A percentile compares a stretch with the other conserved stretches of the same genome.
These are phyloP conservation scores for Gymnarchus niloticus DNA, from an alignment of 2,113 vertebrate species.

Conservation along the genomic window DNA sequence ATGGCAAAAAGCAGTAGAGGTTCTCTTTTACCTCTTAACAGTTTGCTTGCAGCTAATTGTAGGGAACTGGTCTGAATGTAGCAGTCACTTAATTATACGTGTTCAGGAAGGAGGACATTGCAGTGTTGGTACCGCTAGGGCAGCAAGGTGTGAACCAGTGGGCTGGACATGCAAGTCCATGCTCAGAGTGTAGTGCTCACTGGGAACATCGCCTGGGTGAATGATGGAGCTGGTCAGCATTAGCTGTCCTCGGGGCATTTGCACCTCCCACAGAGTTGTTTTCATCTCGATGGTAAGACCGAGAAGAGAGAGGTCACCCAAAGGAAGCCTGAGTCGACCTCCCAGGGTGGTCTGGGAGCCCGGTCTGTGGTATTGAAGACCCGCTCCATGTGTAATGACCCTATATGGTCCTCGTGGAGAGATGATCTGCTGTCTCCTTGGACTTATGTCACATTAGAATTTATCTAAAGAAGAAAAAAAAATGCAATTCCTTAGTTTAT, in stretches of 20 bases:
- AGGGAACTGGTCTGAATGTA: not conserved
- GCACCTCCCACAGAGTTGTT: not conserved
- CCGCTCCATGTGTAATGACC: no score
- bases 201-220: no score
- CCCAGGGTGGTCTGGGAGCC: not conserved
- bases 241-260: not conserved
- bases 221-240: not conserved
- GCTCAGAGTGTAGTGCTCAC: no score
- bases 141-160: not conserved
- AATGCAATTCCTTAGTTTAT: no score
- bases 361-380: no score
- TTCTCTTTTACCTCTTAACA: not conserved
- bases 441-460: no score
- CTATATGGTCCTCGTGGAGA: no score
- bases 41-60: not conserved
- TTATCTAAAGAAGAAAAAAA: not conserved
- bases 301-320: not conserved
- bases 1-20: not conserved
- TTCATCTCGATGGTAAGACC: not conserved
- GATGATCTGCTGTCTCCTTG: no score
- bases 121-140: not conserved
- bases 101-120: not conserved
- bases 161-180: not conserved
- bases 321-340: not conserved
- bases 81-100: not conserved